phyloP scores from a whole-genome alignment of 2,113 vertebrate genomes.

The Sisor rabdophorus region DNA sequence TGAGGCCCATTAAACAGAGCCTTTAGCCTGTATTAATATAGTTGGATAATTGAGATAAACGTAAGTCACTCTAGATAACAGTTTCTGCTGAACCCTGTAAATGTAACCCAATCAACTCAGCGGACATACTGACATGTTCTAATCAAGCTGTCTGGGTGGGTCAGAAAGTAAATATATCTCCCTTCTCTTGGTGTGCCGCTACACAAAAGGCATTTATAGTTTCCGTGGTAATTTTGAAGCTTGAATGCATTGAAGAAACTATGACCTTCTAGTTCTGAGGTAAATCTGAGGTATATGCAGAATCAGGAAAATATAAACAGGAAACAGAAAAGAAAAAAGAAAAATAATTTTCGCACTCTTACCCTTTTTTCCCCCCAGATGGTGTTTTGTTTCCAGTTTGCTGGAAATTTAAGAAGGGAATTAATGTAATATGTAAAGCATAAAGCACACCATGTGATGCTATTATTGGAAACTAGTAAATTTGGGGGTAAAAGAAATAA shows the following conservation, averaged over 20 bases:
- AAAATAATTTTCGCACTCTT: neutral
- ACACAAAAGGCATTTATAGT: neutral
- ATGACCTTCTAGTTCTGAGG: neutral
- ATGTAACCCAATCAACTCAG: too few species aligned
- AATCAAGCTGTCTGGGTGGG: neutral
- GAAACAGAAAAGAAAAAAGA: neutral
- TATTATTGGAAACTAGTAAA: neutral
- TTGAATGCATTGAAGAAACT: neutral
- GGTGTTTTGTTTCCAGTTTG: neutral
- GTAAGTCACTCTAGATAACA: too few species aligned
- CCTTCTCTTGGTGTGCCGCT: neutral
- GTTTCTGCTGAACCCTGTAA: too few species aligned
- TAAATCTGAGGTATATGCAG: neutral
- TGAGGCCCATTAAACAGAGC: too few species aligned
- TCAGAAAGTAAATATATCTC: neutral
- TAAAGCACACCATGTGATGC: neutral
- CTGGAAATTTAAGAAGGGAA: neutral
- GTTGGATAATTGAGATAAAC: too few species aligned
- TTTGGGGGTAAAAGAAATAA: neutral
- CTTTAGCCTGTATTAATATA: too few species aligned
- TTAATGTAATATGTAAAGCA: neutral
- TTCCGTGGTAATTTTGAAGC: neutral
- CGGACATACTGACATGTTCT: neutral
- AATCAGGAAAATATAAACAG: neutral
- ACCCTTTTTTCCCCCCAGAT: neutral